Conservation (phyloP, 2,888 invertebrate species). For the Pristionchus exspectatus region DNA sequence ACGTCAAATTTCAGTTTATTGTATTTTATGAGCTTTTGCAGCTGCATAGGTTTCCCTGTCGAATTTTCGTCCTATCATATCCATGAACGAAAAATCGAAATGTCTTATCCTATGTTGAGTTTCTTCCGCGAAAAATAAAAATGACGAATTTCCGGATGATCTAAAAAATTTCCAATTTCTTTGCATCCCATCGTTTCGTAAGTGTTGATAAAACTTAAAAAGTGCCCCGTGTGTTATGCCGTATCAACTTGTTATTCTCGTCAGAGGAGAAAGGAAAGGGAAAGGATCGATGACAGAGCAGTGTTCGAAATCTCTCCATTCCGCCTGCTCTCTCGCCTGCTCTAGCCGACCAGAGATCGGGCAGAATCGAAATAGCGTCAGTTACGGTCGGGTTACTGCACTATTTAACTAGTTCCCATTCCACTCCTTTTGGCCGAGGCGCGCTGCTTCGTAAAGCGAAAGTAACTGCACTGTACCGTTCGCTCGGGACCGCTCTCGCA, state of each 20-base stretch:
- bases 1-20: too few species aligned
- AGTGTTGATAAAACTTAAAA: background rate
- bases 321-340: background rate
- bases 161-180: background rate
- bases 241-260: conserved; percentile 8
- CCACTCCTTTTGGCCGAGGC: background rate
- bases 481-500: background rate
- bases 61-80: too few species aligned
- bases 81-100: too few species aligned
- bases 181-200: background rate
- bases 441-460: conserved; percentile 27
- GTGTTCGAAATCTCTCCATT: background rate
- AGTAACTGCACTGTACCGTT: conserved; percentile 1
- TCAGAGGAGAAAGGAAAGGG: background rate
- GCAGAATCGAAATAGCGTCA: background rate
- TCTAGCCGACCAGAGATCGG: background rate
- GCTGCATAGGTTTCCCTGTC: too few species aligned
- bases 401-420: conserved; percentile 35
- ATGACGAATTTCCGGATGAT: background rate
- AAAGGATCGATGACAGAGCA: background rate
- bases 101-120: too few species aligned
- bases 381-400: background rate
- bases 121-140: too few species aligned
- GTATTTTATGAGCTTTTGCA: too few species aligned
- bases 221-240: background rate